A percentile compares a stretch with the other conserved stretches of the same genome.
Evolutionary conservation across 2,797 vertebrate species (phyloP).

Genomic region (Channa striata): DNA sequence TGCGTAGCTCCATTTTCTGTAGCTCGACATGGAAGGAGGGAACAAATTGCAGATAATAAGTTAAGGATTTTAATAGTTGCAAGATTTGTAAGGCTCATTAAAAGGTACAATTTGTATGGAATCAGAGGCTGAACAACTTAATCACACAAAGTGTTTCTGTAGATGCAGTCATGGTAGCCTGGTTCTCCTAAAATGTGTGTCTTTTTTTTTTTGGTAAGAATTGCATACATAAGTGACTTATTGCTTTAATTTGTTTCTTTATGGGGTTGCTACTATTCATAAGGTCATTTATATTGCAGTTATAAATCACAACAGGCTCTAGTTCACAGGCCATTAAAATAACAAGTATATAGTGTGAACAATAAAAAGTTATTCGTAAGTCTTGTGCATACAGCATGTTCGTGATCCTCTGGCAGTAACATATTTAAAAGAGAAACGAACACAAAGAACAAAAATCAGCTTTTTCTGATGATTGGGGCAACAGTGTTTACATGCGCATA

Average conservation of each 20-base stretch:
- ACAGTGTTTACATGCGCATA: too few species aligned
- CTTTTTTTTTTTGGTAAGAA: too few species aligned
- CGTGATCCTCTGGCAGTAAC: not conserved
- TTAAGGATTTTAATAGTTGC: not conserved
- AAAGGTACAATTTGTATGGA: not conserved
- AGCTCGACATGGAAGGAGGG: not conserved
- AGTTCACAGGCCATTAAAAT: not conserved
- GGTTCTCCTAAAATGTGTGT: not conserved
- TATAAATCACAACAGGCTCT: conserved; percentile 15
- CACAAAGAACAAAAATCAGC: too few species aligned
- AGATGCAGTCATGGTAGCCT: not conserved
- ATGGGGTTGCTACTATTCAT: not conserved
- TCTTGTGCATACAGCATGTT: not conserved
- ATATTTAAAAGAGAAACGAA: not conserved
- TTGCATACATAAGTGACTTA: not conserved
- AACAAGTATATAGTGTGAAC: not conserved
- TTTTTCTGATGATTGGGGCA: too few species aligned
- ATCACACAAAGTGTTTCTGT: not conserved
- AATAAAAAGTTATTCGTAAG: not conserved
- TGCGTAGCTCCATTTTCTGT: conserved; percentile 13
- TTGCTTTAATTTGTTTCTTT: conserved; percentile 1
- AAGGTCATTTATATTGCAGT: not conserved
- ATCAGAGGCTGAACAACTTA: not conserved
- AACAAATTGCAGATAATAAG: not conserved
- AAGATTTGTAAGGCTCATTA: not conserved